These are phyloP conservation scores for Carollia perspicillata DNA, from an alignment of 2,113 vertebrate species.

Conservation along the genomic window DNA sequence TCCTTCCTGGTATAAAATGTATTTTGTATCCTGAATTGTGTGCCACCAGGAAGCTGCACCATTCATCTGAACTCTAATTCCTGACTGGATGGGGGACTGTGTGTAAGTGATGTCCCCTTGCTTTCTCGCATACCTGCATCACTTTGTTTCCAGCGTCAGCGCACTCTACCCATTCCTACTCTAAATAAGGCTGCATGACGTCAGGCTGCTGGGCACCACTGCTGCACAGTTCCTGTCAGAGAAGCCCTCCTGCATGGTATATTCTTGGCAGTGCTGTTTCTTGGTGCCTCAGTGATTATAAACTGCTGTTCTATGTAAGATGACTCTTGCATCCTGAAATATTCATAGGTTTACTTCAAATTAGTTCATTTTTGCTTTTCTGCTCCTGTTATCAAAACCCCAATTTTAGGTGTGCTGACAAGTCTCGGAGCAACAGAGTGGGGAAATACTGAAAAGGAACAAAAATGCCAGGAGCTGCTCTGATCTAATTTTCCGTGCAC, in stretches of 20 bases:
- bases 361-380: constrained; percentile 41
- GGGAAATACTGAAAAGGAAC: constrained; percentile 38
- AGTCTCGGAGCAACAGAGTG: background rate
- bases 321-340: constrained; percentile 25
- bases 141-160: background rate
- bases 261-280: constrained; percentile 59
- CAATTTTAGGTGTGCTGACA: constrained; percentile 53
- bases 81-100: background rate
- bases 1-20: background rate
- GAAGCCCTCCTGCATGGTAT: background rate
- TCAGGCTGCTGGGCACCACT: constrained; percentile 15
- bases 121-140: background rate
- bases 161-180: background rate
- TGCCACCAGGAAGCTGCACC: background rate
- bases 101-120: background rate
- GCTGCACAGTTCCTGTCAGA: background rate
- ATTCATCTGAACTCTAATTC: background rate
- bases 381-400: background rate
- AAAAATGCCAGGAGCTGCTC: constrained; percentile 34
- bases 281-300: constrained; percentile 62
- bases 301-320: constrained; percentile 49
- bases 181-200: background rate
- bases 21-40: constrained; percentile 40
- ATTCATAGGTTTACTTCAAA: constrained; percentile 47
- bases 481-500: constrained; percentile 41